A percentile compares a stretch with the other conserved stretches of the same genome.
These are phyloP conservation scores for Hippocampus comes DNA, from an alignment of 2,113 vertebrate species.

Conservation along the genomic window DNA sequence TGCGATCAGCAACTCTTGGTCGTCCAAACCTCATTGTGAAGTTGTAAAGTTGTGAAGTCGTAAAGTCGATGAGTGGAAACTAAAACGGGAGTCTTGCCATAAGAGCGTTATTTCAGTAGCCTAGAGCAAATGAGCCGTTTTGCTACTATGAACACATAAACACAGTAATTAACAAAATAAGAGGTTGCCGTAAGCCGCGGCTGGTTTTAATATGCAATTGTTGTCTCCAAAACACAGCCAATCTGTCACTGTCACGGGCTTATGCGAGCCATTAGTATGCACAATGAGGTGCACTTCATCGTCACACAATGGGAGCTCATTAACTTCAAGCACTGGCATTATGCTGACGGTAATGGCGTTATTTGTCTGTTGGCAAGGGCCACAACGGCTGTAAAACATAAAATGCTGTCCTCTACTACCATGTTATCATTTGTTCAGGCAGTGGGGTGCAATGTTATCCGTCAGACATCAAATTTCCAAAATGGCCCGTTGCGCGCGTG, in stretches of 20 bases:
- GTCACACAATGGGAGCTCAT: constrained; percentile 53
- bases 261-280: constrained; percentile 55
- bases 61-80: background rate
- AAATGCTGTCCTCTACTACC: background rate
- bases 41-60: background rate
- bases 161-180: constrained; percentile 30
- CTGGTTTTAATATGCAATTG: constrained; percentile 47
- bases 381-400: constrained; percentile 18
- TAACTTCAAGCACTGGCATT: constrained; percentile 48
- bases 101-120: constrained; percentile 2
- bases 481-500: constrained; percentile 3
- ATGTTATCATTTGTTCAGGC: constrained; percentile 5
- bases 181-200: constrained; percentile 28
- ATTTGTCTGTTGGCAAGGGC: constrained; percentile 28
- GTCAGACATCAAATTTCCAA: constrained; percentile 12
- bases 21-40: background rate
- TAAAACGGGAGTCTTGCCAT: background rate
- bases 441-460: constrained; percentile 1
- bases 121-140: constrained; percentile 33
- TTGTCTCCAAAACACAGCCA: constrained; percentile 44
- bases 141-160: constrained; percentile 23
- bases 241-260: constrained; percentile 48
- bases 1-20: background rate
- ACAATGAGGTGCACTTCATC: constrained; percentile 57
- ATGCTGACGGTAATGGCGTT: constrained; percentile 15